Percentiles rank a stretch among this genome's conserved stretches.
Evolutionary conservation across 1,140 invertebrate genomes (phyloP).

Genomic region (Brachionus calyciflorus): DNA sequence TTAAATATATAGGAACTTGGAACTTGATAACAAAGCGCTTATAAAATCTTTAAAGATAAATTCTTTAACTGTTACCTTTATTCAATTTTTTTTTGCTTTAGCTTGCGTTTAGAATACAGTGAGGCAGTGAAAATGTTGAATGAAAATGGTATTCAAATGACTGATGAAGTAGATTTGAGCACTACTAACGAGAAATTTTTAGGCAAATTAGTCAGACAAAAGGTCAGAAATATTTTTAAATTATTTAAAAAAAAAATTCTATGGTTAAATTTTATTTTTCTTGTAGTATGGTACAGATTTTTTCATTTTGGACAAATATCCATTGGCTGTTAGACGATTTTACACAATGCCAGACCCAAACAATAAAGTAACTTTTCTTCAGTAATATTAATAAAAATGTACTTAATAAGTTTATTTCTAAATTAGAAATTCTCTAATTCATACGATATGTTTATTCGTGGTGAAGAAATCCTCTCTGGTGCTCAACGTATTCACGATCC

Average conservation of each 20-base stretch:
- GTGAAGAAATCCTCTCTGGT: conserved; percentile 95
- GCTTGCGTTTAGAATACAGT: conserved; percentile 74
- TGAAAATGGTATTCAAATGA: conserved; percentile 86
- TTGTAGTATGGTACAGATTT: conserved; percentile 90
- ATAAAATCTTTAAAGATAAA: too few relatives aligned
- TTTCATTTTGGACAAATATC: conserved; percentile 97
- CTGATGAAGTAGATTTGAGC: conserved; percentile 90
- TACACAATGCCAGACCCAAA: conserved; percentile 98
- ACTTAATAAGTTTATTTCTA: conserved; percentile 48
- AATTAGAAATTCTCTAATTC: conserved; percentile 84
- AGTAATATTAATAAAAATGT: not conserved
- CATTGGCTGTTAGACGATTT: conserved; percentile 90
- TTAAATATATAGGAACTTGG: too few relatives aligned
- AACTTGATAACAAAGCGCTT: too few relatives aligned
- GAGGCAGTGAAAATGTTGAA: conserved; percentile 81
- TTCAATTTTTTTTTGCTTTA: conserved; percentile 50
- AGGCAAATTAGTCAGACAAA: conserved; percentile 85
- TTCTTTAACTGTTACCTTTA: too few relatives aligned
- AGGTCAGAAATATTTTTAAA: conserved; percentile 62
- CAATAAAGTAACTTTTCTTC: conserved; percentile 63
- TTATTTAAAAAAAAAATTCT: not conserved
- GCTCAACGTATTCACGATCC: conserved; percentile 95
- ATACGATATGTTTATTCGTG: conserved; percentile 99
- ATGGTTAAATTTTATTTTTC: conserved; percentile 47
- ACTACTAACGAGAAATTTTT: conserved; percentile 94